phyloP scores from a whole-genome alignment of 23 tunicate species.

The Ciona savignyi region DNA sequence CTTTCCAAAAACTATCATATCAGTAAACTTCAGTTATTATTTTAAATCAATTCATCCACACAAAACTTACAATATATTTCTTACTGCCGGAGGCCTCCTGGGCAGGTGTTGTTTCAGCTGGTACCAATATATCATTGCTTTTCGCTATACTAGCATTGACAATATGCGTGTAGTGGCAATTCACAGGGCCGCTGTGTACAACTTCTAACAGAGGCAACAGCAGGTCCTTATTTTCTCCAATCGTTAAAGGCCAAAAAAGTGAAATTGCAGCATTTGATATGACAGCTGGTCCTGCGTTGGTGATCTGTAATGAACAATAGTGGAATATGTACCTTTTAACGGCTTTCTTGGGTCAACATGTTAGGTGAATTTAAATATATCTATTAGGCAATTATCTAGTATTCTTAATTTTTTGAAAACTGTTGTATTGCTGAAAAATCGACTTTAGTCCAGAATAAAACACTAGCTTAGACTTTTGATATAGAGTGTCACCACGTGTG shows the following conservation, averaged over 20 bases:
- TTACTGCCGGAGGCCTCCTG: background rate
- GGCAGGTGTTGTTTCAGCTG: background rate
- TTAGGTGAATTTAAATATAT: too few relatives aligned
- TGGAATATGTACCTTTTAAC: background rate
- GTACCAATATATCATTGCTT: constrained; percentile 2
- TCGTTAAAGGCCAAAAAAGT: constrained; percentile 52
- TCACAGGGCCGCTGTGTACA: constrained; percentile 11
- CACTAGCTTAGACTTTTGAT: too few relatives aligned
- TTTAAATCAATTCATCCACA: background rate
- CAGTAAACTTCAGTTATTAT: too few relatives aligned
- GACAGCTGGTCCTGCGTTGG: constrained; percentile 72
- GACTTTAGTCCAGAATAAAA: too few relatives aligned
- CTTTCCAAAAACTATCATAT: too few relatives aligned
- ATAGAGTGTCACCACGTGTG: too few relatives aligned
- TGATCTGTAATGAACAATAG: constrained; percentile 24
- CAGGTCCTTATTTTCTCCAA: constrained; percentile 4
- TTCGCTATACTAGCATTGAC: constrained; percentile 20
- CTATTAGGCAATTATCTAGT: background rate
- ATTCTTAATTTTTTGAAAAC: too few relatives aligned
- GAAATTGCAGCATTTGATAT: constrained; percentile 36
- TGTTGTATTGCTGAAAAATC: too few relatives aligned
- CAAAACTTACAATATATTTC: constrained; percentile 3
- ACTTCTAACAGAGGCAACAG: constrained; percentile 39
- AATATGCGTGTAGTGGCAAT: constrained; percentile 19
- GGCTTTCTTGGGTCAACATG: too few relatives aligned